Evolutionary conservation across 2,797 vertebrate genomes (phyloP).

Genomic region (Squalus acanthias): DNA sequence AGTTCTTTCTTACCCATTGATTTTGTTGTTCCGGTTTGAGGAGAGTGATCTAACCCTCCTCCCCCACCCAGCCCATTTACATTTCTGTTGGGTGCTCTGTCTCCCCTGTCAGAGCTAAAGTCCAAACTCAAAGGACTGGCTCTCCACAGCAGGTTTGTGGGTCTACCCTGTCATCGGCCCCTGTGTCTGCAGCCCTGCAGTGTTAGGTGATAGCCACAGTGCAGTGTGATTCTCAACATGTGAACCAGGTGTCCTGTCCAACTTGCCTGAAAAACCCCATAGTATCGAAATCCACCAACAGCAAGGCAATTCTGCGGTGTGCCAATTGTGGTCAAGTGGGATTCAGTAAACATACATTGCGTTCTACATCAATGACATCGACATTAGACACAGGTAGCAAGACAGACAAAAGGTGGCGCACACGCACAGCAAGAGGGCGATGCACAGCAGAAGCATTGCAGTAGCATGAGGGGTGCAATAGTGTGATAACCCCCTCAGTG

Average conservation of each 20-base stretch:
- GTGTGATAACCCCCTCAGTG: not conserved
- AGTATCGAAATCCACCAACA: constrained; percentile 17
- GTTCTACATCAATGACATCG: not conserved
- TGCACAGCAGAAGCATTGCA: constrained; percentile 34
- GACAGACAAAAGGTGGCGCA: not conserved
- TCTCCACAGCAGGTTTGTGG: not conserved
- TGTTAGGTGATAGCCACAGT: not conserved
- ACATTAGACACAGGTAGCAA: not conserved
- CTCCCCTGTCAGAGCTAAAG: not conserved
- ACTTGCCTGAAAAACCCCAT: not conserved
- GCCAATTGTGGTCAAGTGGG: not conserved
- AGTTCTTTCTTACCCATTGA: not conserved
- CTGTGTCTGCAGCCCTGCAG: too few species aligned
- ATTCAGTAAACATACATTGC: not conserved
- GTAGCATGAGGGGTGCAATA: not conserved
- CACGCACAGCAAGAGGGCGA: not conserved
- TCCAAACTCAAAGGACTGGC: not conserved
- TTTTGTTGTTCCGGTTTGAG: not conserved
- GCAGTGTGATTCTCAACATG: not conserved
- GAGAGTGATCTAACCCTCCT: not conserved
- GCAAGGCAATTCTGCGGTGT: not conserved
- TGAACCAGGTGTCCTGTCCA: not conserved
- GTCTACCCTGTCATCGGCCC: not conserved
- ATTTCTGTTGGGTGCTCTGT: not conserved
- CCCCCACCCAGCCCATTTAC: not conserved